Evolutionary conservation across 1,140 invertebrate genomes (phyloP).

Genomic region (Caenorhabditis latens): DNA sequence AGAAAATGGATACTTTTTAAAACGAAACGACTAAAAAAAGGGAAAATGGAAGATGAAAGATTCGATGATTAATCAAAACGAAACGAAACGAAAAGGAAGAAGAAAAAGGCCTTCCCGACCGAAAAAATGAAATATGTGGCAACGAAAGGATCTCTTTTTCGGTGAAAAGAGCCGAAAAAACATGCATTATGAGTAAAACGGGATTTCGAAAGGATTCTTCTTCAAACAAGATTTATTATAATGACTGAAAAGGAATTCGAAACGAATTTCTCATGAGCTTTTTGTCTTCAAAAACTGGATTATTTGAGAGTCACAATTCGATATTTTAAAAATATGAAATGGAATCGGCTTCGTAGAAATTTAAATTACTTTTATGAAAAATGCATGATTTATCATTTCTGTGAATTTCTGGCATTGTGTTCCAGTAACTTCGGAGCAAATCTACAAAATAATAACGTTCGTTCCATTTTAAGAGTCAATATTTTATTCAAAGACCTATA

Average conservation of each 20-base stretch:
- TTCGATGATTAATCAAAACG: slow-evolving; percentile 55
- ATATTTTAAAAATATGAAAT: too few species aligned
- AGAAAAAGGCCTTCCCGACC: slow-evolving; percentile 10
- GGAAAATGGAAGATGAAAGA: slow-evolving; percentile 15
- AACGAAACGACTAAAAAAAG: slow-evolving; percentile 22
- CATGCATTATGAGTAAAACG: slow-evolving; percentile 36
- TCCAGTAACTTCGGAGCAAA: too few species aligned
- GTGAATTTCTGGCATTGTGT: too few species aligned
- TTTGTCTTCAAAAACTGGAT: too few species aligned
- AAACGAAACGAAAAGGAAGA: slow-evolving; percentile 23
- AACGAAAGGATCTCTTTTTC: slow-evolving; percentile 31
- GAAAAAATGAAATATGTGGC: slow-evolving; percentile 44
- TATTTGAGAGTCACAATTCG: too few species aligned
- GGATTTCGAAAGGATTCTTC: not conserved
- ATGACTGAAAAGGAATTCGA: not conserved
- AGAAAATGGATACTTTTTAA: not conserved
- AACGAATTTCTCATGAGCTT: too few species aligned
- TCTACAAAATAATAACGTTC: too few species aligned
- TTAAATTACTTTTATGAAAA: too few species aligned
- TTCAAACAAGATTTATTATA: slow-evolving; percentile 3
- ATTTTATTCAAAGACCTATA: too few species aligned
- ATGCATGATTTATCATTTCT: too few species aligned
- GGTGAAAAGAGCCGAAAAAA: slow-evolving; percentile 15
- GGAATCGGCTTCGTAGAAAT: too few species aligned
- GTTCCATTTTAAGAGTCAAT: not conserved